Evolutionary conservation across 2,888 invertebrate genomes (phyloP).

Genomic region (Syritta pipiens): DNA sequence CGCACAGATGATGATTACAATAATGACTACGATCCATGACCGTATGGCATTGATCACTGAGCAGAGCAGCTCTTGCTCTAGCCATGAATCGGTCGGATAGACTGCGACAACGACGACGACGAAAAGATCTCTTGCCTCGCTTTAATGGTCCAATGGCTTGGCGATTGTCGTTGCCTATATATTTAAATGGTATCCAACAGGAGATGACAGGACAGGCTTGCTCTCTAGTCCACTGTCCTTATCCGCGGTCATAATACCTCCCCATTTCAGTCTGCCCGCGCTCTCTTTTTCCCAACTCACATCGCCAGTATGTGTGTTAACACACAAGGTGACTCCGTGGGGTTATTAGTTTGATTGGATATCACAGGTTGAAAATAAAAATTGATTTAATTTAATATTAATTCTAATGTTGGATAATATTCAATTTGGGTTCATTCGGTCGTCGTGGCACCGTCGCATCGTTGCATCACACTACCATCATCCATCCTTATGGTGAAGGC

Average conservation of each 20-base stretch:
- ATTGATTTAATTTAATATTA: slow-evolving; percentile 69
- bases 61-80: slow-evolving; percentile 34
- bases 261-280: slow-evolving; percentile 25
- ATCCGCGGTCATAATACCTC: slow-evolving; percentile 40
- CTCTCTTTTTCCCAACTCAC: no score
- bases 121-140: slow-evolving; percentile 37
- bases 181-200: slow-evolving; percentile 64
- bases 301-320: slow-evolving; percentile 32
- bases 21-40: slow-evolving; percentile 67
- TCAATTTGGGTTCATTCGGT: slow-evolving; percentile 39
- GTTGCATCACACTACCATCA: slow-evolving; percentile 42
- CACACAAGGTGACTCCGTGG: slow-evolving; percentile 51
- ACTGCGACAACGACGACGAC: slow-evolving; percentile 22
- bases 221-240: slow-evolving; percentile 16
- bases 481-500: slow-evolving; percentile 55
- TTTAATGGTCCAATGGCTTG: slow-evolving; percentile 56
- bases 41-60: slow-evolving; percentile 67
- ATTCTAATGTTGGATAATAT: slow-evolving; percentile 64
- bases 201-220: slow-evolving; percentile 53
- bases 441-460: slow-evolving; percentile 13
- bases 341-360: slow-evolving; percentile 69
- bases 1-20: slow-evolving; percentile 65
- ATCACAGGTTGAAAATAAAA: slow-evolving; percentile 64
- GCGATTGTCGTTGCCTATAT: slow-evolving; percentile 61
- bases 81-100: slow-evolving; percentile 25